Conservation (phyloP, 2,888 invertebrate species). For the Hypolimnas misippus region DNA sequence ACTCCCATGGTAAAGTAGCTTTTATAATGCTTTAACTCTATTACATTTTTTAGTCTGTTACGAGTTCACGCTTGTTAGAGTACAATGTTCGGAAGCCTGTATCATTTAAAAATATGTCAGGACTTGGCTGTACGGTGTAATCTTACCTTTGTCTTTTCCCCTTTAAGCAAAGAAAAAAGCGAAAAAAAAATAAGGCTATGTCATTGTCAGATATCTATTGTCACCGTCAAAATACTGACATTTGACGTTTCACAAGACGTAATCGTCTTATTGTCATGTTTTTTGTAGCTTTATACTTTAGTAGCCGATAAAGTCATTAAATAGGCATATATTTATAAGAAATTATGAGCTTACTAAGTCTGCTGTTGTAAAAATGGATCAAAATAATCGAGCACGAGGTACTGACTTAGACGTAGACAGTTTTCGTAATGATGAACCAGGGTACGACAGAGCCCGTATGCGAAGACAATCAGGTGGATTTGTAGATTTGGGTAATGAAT, state of each 20-base stretch:
- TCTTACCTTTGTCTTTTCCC: no score
- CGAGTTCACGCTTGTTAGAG: no score
- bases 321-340: constrained; percentile 18
- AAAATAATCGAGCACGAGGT: constrained; percentile 63
- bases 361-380: constrained; percentile 61
- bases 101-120: no score
- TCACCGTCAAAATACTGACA: no score
- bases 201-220: no score
- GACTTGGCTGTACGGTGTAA: no score
- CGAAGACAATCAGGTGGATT: constrained; percentile 89
- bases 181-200: no score
- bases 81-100: no score
- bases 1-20: no score
- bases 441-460: constrained; percentile 79
- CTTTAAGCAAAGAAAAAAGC: no score
- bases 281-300: not conserved
- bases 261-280: constrained; percentile 6
- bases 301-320: constrained; percentile 2
- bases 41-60: no score
- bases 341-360: constrained; percentile 38
- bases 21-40: no score
- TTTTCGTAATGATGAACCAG: constrained; percentile 74
- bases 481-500: constrained; percentile 89
- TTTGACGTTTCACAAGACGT: constrained; percentile 3
- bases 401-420: constrained; percentile 73